A percentile compares a stretch with the other conserved stretches of the same genome.
These are phyloP conservation scores for Rhagoletis zephyria DNA, from an alignment of 1,140 invertebrate genomes.

Conservation along the genomic window DNA sequence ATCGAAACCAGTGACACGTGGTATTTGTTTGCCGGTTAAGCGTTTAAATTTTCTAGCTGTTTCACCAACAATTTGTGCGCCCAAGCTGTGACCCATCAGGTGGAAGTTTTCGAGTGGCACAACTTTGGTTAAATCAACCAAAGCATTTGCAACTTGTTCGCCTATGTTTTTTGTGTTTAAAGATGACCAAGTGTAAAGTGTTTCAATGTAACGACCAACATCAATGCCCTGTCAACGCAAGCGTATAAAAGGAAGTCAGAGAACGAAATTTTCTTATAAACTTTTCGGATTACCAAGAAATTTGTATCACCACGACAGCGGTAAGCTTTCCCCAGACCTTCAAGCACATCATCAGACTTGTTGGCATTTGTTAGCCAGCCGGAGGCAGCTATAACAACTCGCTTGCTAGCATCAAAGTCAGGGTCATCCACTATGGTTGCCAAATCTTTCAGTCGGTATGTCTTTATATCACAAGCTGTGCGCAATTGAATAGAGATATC, in stretches of 20 bases:
- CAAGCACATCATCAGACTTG: conserved; percentile 31
- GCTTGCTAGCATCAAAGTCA: conserved; percentile 47
- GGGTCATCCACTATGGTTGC: conserved; percentile 26
- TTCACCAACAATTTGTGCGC: conserved; percentile 75
- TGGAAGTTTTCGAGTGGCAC: conserved; percentile 68
- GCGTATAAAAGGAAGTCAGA: background rate
- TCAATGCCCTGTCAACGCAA: conserved; percentile 63
- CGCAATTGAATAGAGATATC: conserved; percentile 52
- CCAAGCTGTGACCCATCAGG: conserved; percentile 73
- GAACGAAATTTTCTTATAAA: background rate
- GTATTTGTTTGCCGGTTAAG: conserved; percentile 67
- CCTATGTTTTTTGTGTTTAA: conserved; percentile 70
- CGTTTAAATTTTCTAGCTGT: conserved; percentile 73
- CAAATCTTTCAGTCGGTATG: background rate
- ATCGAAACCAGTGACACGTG: conserved; percentile 80
- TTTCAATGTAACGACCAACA: conserved; percentile 68
- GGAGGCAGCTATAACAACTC: conserved; percentile 40
- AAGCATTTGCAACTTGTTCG: conserved; percentile 62
- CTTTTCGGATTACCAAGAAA: conserved; percentile 63
- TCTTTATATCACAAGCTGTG: conserved; percentile 23
- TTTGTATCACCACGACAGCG: conserved; percentile 66
- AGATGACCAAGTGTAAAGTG: conserved; percentile 70
- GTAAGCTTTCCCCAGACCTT: conserved; percentile 59
- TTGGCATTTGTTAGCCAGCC: conserved; percentile 55
- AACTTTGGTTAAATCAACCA: conserved; percentile 61